Percentiles rank a stretch among this genome's conserved stretches.
These are phyloP conservation scores for Lordiphosa mommai DNA, from an alignment of 1,140 invertebrate genomes.

Conservation along the genomic window DNA sequence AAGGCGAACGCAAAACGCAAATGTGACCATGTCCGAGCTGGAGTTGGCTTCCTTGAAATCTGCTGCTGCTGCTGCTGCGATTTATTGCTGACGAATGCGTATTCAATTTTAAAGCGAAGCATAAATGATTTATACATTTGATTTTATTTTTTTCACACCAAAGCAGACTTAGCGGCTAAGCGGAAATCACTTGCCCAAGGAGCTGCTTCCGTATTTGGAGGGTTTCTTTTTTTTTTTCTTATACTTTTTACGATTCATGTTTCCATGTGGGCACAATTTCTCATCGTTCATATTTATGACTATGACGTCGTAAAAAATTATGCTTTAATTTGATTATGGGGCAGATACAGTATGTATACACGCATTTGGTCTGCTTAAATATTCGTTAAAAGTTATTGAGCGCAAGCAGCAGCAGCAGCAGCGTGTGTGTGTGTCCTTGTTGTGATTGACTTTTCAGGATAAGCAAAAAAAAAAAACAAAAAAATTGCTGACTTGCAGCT, in stretches of 20 bases:
- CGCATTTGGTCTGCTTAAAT: constrained; percentile 45
- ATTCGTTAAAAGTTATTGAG: constrained; percentile 49
- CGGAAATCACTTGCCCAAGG: too few species aligned
- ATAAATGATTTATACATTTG: constrained; percentile 76
- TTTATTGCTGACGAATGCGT: constrained; percentile 76
- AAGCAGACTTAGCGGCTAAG: neutral
- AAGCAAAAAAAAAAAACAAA: too few species aligned
- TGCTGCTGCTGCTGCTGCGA: constrained; percentile 23
- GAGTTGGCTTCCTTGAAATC: constrained; percentile 8
- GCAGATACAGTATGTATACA: too few species aligned
- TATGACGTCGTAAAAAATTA: constrained; percentile 77
- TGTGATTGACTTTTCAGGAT: too few species aligned
- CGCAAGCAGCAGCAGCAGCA: too few species aligned
- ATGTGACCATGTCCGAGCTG: constrained; percentile 49
- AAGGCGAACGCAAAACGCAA: constrained; percentile 50
- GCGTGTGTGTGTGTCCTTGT: too few species aligned
- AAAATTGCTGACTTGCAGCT: too few species aligned
- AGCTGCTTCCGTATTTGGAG: constrained; percentile 7
- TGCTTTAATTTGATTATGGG: constrained; percentile 77
- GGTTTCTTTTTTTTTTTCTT: neutral
- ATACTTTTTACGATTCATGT: constrained; percentile 39
- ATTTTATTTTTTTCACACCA: constrained; percentile 68
- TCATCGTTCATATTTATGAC: constrained; percentile 74
- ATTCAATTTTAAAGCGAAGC: constrained; percentile 70
- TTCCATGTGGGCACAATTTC: constrained; percentile 44